Evolutionary conservation across 2,113 vertebrate species (phyloP), one percentile per base, ranked within the genome.

Genomic region (Trinectes maculatus): DNA sequence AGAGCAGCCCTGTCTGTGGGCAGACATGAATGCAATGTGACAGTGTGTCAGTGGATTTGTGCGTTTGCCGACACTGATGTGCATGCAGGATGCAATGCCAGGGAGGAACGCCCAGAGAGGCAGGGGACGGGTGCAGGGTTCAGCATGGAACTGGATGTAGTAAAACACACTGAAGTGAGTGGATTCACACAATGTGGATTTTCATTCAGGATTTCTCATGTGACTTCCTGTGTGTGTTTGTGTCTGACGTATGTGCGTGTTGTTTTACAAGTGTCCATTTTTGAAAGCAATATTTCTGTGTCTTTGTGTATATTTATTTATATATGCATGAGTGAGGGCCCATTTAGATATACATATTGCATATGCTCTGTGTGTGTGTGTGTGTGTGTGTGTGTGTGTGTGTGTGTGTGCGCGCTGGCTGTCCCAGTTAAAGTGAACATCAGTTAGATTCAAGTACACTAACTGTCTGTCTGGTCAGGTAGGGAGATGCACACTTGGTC

Each of bases 381-480:
- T 34, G 52, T 74, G 67, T 42, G 48, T 80, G 25, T 31, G 57
- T 66, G 34, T 59, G 49, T 73, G 33, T 28, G 12, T 24, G 24
- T 55, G 47, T 53, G 55, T 25, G 55, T 62, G n/a, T 63, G 47
- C 4, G 25, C 18, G 55, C 49, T 70, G 77, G 55, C 49, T 70
- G 77, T 65, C 61, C 46, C 65, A 58, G 31, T 79, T 75, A 76
- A 84, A 85, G 67, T n/a, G n/a, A n/a, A n/a, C n/a, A n/a, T n/a
- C n/a, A n/a, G n/a, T n/a, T n/a, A n/a, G n/a, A n/a, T n/a, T n/a
- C n/a, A n/a, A n/a, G n/a, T n/a, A n/a, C n/a, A n/a, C n/a, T n/a
- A n/a, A n/a, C n/a, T n/a, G n/a, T 93, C 74, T 68, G 91, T 93
- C 92, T 92, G 91, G 39, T 68, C 80, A 87, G 84, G 87, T 89